Base-by-base conservation (phyloP, 2,888 invertebrate species). In the Euphydryas editha region DNA sequence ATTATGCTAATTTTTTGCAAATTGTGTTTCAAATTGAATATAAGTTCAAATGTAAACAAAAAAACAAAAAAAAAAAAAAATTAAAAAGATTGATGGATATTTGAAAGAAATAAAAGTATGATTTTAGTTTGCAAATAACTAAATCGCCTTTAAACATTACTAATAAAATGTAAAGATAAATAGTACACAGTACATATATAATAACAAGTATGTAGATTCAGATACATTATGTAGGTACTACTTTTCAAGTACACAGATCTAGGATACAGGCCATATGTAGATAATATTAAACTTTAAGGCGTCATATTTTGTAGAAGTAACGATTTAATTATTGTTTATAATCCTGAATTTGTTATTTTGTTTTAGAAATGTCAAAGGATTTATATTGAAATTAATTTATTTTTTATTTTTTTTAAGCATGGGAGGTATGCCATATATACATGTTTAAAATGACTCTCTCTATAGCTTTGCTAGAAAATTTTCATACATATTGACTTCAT, bases 231-330 rank as follows among this genome's bases (percentile, higher is more conserved):
- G 20, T n/a, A n/a, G 24, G 37, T 55, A 55, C 37, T 59, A 24
- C n/a, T 47, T 62, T 65, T 68, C 68, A 68, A 68, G 65, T 65
- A 68, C 68, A 56, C 61, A 46, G 49, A 60, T 65, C 59, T 65
- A 59, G 61, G 58, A 44, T 56, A 47, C 61, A 68, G 65, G 65
- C 42, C 59, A 42, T 62, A 59, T 67, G 63, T 42, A 63, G 46
- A 62, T 68, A 55, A 18, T 20, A 65, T 65, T 56, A 47, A 49
- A 54, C 42, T 44, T 59, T 42, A 59, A 54, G 55, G 49, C 47
- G 42, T 39, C 37, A 20, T 64, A 58, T 47, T 59, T 54, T 36
- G 11, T 54, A 36, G 17, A 54, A 36, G 17, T 54, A 17, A 54
- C 36, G 30, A 51, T 51, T 24, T 51, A 51, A 51, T 6, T 4